Base-by-base conservation (phyloP, 2,797 vertebrate species). In the Craterocephalus amniculus region DNA sequence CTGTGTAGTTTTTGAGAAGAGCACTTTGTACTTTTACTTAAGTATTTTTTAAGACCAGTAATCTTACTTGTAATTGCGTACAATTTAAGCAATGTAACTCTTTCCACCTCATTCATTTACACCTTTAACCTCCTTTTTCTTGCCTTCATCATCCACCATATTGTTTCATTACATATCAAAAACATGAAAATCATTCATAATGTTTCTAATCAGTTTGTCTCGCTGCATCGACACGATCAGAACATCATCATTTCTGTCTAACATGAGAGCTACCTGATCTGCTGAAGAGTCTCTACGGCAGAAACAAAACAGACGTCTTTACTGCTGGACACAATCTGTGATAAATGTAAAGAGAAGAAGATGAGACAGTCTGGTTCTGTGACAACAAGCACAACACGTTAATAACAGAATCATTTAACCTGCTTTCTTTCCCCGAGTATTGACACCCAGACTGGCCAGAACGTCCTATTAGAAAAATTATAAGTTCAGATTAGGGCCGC, bases 271-370 rank as follows among this genome's bases (percentile, higher is more conserved):
- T 94, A 98, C 97, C 98, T 99, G 93, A 99, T 99, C 88, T 99
- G 97, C 70, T 99, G 98, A 49, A 99, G 94, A 26, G 96, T 96
- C 86, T 99, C 97, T 24, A 99, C 94, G 43, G 98, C 97, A 35
- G 96, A 96, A 61, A 95, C 93, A 88, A 96, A 99, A 81, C 97
- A 98, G 80, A 93, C 93, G 0, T 99, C 96, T 92, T 95, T 97
- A 73, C 96, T 97, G 81, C 85, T 95, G 58, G 97, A 92, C 57
- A 96, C 91, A 49, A 99, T 95, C 98, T 99, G 87, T 22, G 14
- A 69, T 1, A 51, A 55, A 75, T 55, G 14, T 7, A 63, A 67
- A 71, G 22, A 24, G 6, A 68, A 29, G 0, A 22, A 5, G 52
- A 51, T 6, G 29, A 54, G 18, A 43, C 24, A 52, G 20, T 13